Evolutionary conservation across 2,113 vertebrate genomes (phyloP).

Genomic region (Camelus bactrianus): DNA sequence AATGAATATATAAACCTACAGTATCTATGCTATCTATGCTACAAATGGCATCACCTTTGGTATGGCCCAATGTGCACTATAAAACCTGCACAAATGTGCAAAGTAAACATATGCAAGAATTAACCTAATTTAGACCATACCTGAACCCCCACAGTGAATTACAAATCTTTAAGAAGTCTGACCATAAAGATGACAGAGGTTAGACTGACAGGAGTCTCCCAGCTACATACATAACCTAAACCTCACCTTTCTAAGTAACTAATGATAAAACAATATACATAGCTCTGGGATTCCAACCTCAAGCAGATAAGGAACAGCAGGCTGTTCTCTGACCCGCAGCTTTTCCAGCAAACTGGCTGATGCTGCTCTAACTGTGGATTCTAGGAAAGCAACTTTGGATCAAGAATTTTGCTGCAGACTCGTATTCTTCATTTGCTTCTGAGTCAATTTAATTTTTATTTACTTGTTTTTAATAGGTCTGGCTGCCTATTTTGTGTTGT

Average conservation of each 20-base stretch:
- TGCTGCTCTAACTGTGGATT: background rate
- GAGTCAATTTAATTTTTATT: conserved; percentile 10
- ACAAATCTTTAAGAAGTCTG: background rate
- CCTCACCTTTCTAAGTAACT: conserved; percentile 24
- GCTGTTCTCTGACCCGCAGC: background rate
- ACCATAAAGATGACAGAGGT: conserved; percentile 11
- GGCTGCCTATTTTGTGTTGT: background rate
- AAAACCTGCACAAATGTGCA: conserved; percentile 29
- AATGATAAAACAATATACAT: background rate
- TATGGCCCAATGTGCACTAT: background rate
- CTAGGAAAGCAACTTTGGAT: conserved; percentile 40
- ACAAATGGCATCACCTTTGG: background rate
- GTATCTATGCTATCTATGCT: background rate
- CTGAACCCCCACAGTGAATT: background rate
- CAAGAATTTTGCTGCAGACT: conserved; percentile 28
- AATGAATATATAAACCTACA: background rate
- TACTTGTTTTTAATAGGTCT: conserved; percentile 37
- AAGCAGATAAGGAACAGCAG: background rate
- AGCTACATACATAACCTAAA: background rate
- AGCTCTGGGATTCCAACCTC: background rate
- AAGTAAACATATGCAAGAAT: conserved; percentile 9
- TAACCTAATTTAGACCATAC: background rate
- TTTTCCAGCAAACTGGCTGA: background rate
- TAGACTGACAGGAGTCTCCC: background rate
- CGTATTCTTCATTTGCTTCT: conserved; percentile 46